These are phyloP conservation scores for Platygyra sinensis DNA, from an alignment of 64 coral and sea anemone genomes.

Conservation along the genomic window DNA sequence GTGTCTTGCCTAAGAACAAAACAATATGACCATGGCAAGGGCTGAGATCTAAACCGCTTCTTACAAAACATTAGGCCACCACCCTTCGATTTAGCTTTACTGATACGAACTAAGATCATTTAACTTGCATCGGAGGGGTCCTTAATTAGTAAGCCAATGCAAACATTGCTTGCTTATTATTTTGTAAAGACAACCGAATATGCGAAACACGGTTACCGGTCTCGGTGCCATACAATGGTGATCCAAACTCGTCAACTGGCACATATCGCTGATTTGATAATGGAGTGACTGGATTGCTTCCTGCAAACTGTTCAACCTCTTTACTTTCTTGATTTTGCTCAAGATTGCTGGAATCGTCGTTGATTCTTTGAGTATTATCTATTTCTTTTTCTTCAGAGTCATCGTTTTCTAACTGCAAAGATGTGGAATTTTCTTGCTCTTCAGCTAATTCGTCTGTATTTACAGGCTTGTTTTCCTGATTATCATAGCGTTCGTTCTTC, in stretches of 20 bases:
- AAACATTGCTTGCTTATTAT: no score
- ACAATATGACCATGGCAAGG: no score
- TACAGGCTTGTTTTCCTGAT: neutral
- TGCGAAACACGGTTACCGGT: neutral
- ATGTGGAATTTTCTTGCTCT: neutral
- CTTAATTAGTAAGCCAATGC: no score
- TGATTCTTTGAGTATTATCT: neutral
- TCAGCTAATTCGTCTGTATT: neutral
- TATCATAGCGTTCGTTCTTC: neutral
- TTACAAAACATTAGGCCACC: no score
- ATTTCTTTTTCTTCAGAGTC: neutral
- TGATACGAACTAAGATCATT: no score
- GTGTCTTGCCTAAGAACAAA: no score
- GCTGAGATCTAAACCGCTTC: no score
- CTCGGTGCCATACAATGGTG: conserved; percentile 29
- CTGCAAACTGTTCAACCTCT: neutral
- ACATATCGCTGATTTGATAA: conserved; percentile 1
- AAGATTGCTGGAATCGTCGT: neutral
- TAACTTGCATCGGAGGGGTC: no score
- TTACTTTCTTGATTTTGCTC: neutral
- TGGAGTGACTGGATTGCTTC: neutral
- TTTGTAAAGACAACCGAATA: no score
- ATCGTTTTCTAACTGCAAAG: neutral
- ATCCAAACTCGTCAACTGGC: conserved; percentile 42
- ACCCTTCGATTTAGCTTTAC: no score